phyloP scores from a whole-genome alignment of 1,140 invertebrate genomes.

The Scaptomyza pallida region DNA sequence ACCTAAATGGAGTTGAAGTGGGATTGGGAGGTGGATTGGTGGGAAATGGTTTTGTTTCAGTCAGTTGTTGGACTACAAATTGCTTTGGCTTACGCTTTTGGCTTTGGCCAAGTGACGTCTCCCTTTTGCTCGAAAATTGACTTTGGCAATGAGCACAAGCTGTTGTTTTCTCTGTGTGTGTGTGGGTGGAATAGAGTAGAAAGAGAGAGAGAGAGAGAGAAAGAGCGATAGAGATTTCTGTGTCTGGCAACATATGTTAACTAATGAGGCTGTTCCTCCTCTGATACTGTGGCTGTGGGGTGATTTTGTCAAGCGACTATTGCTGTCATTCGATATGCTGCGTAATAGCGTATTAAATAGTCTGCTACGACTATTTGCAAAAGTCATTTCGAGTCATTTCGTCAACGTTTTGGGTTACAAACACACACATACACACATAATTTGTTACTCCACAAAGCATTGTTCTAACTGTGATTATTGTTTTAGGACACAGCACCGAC shows the following conservation, averaged over 20 bases:
- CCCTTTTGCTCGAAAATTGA: conserved; percentile 74
- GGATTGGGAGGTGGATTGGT: conserved; percentile 1
- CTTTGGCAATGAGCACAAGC: conserved; percentile 80
- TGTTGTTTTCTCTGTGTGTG: conserved; percentile 52
- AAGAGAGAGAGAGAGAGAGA: not conserved
- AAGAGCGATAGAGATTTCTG: conserved; percentile 16
- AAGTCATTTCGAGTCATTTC: conserved; percentile 63
- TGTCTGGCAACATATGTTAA: conserved; percentile 75
- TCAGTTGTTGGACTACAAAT: conserved; percentile 56
- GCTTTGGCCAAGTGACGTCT: conserved; percentile 5
- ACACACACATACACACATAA: no score
- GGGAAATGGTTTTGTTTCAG: conserved; percentile 37
- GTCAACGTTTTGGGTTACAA: conserved; percentile 72
- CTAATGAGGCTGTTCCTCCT: conserved; percentile 64
- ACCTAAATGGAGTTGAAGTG: conserved; percentile 22
- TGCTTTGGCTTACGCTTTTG: conserved; percentile 38
- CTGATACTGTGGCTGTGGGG: conserved; percentile 19
- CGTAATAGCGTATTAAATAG: conserved; percentile 83
- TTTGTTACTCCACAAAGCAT: conserved; percentile 33
- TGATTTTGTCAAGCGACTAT: conserved; percentile 64
- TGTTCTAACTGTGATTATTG: conserved; percentile 55
- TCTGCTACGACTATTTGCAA: conserved; percentile 76
- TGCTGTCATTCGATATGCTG: conserved; percentile 78
- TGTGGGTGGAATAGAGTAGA: conserved; percentile 25
- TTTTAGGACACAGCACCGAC: conserved; percentile 36